These are phyloP conservation scores for Syngnathus floridae DNA, from an alignment of 2,113 vertebrate species.

Conservation along the genomic window DNA sequence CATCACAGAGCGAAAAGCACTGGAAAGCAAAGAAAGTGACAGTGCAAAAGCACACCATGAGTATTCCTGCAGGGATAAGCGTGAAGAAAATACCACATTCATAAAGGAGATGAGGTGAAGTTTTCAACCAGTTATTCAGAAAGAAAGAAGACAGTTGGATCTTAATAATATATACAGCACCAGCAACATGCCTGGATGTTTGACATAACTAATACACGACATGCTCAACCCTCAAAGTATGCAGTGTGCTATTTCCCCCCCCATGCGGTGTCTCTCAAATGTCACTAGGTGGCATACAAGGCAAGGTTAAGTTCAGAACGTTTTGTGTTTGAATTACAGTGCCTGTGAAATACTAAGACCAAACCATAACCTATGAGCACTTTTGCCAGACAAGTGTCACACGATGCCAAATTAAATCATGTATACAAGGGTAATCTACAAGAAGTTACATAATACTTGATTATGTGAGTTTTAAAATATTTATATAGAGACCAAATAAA, in stretches of 20 bases:
- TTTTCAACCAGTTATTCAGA: background rate
- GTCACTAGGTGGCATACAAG: slow-evolving; percentile 56
- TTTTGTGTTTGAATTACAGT: background rate
- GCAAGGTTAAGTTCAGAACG: slow-evolving; percentile 25
- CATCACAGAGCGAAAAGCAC: slow-evolving; percentile 8
- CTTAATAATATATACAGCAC: background rate
- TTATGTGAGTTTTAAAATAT: background rate
- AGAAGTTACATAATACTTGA: background rate
- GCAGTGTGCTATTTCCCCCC: accelerated
- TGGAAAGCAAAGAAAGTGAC: slow-evolving; percentile 17
- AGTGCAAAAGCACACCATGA: slow-evolving; percentile 24
- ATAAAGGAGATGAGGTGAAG: slow-evolving; percentile 21
- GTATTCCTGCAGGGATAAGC: background rate
- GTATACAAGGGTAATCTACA: background rate
- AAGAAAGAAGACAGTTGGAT: background rate
- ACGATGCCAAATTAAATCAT: background rate
- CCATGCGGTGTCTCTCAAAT: slow-evolving; percentile 10
- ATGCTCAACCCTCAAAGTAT: background rate
- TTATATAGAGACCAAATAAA: background rate
- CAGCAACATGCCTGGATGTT: background rate
- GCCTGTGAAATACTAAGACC: background rate
- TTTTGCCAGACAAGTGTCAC: background rate
- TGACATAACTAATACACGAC: background rate
- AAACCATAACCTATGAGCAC: background rate
- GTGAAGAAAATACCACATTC: background rate